These are phyloP conservation scores for Caenorhabditis latens DNA, from an alignment of 1,140 invertebrate species.

Conservation along the genomic window DNA sequence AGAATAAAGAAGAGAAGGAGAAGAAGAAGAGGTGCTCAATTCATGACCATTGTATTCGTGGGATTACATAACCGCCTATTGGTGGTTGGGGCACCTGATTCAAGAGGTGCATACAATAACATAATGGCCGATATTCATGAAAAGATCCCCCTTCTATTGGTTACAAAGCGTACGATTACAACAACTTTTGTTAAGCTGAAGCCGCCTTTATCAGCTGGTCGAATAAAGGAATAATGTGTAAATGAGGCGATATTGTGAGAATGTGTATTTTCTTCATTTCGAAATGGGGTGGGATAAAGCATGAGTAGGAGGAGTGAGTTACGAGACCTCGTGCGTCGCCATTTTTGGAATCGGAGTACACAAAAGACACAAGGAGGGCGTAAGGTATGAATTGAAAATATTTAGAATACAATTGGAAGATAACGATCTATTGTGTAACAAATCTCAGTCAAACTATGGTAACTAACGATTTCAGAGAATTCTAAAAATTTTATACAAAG, in stretches of 20 bases:
- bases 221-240: slow-evolving; percentile 49
- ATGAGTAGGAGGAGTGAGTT: neutral
- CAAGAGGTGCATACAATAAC: slow-evolving; percentile 49
- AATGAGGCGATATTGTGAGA: slow-evolving; percentile 22
- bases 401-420: neutral
- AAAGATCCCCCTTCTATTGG: neutral
- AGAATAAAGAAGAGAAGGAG: neutral
- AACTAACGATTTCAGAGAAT: too few relatives aligned
- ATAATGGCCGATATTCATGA: slow-evolving; percentile 53
- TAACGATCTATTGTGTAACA: neutral
- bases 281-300: neutral
- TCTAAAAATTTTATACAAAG: too few relatives aligned
- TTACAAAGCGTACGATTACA: slow-evolving; percentile 41
- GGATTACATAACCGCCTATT: slow-evolving; percentile 47
- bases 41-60: slow-evolving; percentile 47
- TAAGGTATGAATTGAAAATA: neutral
- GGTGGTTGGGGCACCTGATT: slow-evolving; percentile 33
- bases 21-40: slow-evolving; percentile 21
- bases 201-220: slow-evolving; percentile 21
- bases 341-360: neutral
- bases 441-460: neutral
- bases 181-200: slow-evolving; percentile 50
- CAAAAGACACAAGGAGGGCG: neutral
- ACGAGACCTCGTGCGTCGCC: neutral
- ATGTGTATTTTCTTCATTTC: slow-evolving; percentile 9